Evolutionary conservation across 2,888 invertebrate genomes (phyloP), one percentile per base, ranked within the genome.

Genomic region (Perizoma affinitatum): DNA sequence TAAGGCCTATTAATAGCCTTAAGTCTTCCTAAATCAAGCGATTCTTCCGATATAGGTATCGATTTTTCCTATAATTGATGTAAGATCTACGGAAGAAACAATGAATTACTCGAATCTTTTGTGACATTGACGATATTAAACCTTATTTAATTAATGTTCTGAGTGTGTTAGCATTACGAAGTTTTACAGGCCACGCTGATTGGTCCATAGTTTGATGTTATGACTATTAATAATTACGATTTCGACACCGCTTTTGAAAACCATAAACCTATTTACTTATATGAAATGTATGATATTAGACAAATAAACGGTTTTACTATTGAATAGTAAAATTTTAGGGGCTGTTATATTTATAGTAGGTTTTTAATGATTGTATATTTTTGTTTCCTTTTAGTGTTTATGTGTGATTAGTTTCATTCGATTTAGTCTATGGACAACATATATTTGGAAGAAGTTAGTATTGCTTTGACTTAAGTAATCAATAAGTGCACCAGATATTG

Each of bases 261-360:
- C 86, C 83, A 72, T 80, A 74, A 66, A 83, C 82, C 79, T 75
- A 81, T 83, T 84, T n/a, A n/a, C n/a, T n/a, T 84, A 79, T 82
- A 79, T 77, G 67, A 78, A 52, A 74, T 84, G 77, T 83, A 82
- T 76, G 74, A 83, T 83, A 83, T 82, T 80, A 86, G 79, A 70
- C 82, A 81, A 82, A 77, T 82, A 70, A 79, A 75, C 69, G 74
- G 79, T 87, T 88, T 87, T 88, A 83, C 91, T 92, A 92, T 92
- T 74, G 83, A 89, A 90, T 92, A 91, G 91, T 91, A 82, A 89
- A 87, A 83, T 80, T 73, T 66, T 85, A 84, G 84, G 83, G 91
- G 91, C 91, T 91, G 91, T 91, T 90, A 88, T 89, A 87, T 90
- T 88, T 87, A 86, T 87, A 84, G 74, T 87, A 84, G 78, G 70